A percentile compares a stretch with the other conserved stretches of the same genome.
Evolutionary conservation across 2,113 vertebrate species (phyloP).

Genomic region (Procavia capensis): DNA sequence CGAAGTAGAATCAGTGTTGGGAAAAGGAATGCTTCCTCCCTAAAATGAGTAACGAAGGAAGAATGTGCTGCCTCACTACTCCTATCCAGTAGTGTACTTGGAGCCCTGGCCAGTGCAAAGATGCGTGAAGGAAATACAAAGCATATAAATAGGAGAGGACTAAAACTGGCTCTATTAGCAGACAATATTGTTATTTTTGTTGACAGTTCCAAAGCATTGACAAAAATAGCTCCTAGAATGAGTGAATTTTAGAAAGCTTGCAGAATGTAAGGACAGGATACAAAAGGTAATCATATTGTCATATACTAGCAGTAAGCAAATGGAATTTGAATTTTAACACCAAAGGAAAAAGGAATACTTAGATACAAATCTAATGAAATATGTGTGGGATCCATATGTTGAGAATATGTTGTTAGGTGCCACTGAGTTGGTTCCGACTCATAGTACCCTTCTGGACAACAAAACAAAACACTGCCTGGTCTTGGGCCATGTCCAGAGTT

Average conservation of each 20-base stretch:
- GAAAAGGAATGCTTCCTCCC: neutral
- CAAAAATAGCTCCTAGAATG: neutral
- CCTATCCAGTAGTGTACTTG: neutral
- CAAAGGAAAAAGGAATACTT: neutral
- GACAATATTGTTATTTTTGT: neutral
- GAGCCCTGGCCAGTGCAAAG: neutral
- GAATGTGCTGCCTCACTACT: neutral
- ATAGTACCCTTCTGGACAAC: no score
- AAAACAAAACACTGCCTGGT: no score
- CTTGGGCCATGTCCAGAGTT: no score
- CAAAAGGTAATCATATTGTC: neutral
- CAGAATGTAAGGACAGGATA: neutral
- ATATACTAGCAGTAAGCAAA: neutral
- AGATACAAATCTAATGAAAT: no score
- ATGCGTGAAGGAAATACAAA: neutral
- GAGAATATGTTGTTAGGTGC: no score
- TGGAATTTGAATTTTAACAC: neutral
- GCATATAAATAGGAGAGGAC: neutral
- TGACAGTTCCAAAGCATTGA: neutral
- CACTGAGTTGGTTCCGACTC: no score
- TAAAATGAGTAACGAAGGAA: neutral
- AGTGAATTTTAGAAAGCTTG: neutral
- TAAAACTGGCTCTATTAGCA: neutral
- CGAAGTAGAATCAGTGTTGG: neutral
- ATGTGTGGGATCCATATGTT: neutral